These are phyloP conservation scores for Paraescarpia echinospica DNA, from an alignment of 1,140 invertebrate genomes.

Conservation along the genomic window DNA sequence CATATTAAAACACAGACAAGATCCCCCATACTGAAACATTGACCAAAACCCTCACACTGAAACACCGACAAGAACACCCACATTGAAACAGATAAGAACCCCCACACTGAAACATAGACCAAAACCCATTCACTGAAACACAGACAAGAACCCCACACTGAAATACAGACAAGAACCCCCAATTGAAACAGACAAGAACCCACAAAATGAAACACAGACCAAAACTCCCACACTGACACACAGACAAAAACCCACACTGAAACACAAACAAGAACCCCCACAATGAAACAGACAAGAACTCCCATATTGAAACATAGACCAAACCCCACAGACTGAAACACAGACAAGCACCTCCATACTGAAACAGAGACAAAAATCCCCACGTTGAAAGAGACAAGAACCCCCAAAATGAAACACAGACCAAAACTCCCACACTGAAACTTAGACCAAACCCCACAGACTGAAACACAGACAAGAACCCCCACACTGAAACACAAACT, in stretches of 20 bases:
- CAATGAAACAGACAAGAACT: no score
- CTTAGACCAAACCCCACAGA: no score
- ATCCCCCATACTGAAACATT: background rate
- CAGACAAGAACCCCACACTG: background rate
- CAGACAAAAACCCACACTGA: no score
- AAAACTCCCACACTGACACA: no score
- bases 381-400: background rate
- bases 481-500: no score
- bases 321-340: background rate
- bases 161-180: background rate
- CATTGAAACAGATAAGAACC: background rate
- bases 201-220: no score
- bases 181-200: background rate
- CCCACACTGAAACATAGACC: no score
- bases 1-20: background rate
- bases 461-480: no score
- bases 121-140: background rate
- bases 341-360: background rate
- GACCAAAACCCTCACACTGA: background rate
- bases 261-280: no score
- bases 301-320: no score
- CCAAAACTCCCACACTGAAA: no score
- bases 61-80: background rate
- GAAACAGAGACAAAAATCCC: background rate
- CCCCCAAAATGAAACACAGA: no score